Conservation (phyloP, 2,888 invertebrate species). For the Serripes groenlandicus region DNA sequence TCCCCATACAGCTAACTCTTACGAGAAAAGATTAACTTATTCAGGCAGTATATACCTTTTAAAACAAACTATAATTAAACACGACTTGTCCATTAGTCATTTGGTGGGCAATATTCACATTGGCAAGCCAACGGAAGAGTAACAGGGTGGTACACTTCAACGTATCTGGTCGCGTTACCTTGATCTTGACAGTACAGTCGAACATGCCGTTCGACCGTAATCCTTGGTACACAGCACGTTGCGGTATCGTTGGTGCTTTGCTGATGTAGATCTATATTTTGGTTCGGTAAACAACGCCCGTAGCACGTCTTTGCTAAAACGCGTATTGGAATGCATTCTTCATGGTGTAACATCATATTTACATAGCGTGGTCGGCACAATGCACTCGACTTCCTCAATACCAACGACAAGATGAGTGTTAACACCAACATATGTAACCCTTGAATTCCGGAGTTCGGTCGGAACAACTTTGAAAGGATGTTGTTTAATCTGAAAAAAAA, state of each 20-base stretch:
- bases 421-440: background rate
- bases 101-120: constrained; percentile 5
- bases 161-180: background rate
- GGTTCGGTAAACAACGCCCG: background rate
- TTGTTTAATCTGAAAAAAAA: too few relatives aligned
- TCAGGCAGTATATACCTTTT: too few relatives aligned
- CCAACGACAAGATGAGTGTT: background rate
- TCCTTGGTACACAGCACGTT: background rate
- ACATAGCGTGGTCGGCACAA: constrained; percentile 11
- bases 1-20: too few relatives aligned
- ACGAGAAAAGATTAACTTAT: too few relatives aligned
- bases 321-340: constrained; percentile 29
- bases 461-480: too few relatives aligned
- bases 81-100: too few relatives aligned
- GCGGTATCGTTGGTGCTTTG: background rate
- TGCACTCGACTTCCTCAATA: background rate
- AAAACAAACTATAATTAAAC: too few relatives aligned
- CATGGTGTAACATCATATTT: constrained; percentile 7
- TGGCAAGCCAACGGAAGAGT: background rate
- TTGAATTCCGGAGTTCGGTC: too few relatives aligned
- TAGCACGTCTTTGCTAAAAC: constrained; percentile 3
- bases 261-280: background rate
- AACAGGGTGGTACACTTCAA: background rate
- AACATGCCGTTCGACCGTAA: background rate
- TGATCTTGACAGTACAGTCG: constrained; percentile 4